Evolutionary conservation across 2,797 vertebrate genomes (phyloP), one percentile per base, ranked within the genome.

Genomic region (Danio albolineatus): DNA sequence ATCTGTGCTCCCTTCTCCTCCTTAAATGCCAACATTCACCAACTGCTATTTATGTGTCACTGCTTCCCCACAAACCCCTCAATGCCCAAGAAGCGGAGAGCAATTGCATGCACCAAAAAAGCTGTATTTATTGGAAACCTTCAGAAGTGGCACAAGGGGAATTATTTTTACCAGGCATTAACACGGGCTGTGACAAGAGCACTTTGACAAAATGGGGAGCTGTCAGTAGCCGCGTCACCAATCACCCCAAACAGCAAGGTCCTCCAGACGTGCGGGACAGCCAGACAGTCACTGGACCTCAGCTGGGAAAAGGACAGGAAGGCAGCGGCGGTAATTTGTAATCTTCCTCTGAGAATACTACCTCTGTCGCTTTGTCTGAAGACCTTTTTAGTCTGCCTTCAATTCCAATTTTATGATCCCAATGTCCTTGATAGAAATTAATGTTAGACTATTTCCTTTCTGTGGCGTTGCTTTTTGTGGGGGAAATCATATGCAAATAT

Each of bases 131-230:
- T 86, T 83, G 76, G 80, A 82, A 84, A 82, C 76, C 82, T 84
- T 85, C 77, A 85, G 65, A 80, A 80, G 77, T 79, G 70, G 73
- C 84, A 85, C 81, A 85, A 82, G 84, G 77, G 83, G 73, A 85
- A 82, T 82, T 83, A 79, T 84, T 87, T 83, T 86, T 86, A 84
- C 79, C 84, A 79, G 76, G 73, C 83, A 84, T 86, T 85, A 87
- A 79, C 78, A 74, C 49, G 9, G 74, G 70, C 64, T 85, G 66
- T 86, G 86, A 85, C 85, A 87, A 82, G 65, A 83, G 77, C 69
- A 77, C 80, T 84, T 85, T 86, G 80, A 85, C 76, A 76, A 87
- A 86, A 86, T 83, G 67, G 83, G 80, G 75, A 78, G 79, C 84
- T 86, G 86, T 83, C 84, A 82, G 66, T 81, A 60, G 65, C 62